Evolutionary conservation across 2,113 vertebrate species (phyloP).

Genomic region (Dolichotis patagonum): DNA sequence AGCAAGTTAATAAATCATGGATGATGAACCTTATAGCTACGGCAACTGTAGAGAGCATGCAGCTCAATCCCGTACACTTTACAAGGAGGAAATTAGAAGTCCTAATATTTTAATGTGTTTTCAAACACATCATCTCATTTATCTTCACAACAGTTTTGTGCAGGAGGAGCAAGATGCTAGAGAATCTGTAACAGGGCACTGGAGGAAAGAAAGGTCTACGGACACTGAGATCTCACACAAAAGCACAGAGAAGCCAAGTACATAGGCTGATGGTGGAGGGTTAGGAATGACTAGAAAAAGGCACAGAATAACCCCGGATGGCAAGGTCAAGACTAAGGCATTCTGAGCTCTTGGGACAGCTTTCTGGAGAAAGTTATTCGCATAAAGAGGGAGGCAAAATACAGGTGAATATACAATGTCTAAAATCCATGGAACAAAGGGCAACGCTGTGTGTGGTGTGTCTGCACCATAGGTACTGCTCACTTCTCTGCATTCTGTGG

Average conservation of each 20-base stretch:
- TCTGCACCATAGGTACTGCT: background rate
- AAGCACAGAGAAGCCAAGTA: background rate
- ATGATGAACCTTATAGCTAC: background rate
- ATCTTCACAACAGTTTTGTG: background rate
- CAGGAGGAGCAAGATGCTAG: background rate
- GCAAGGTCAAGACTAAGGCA: background rate
- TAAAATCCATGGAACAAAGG: background rate
- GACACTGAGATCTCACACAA: background rate
- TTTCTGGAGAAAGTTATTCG: background rate
- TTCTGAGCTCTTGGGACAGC: background rate
- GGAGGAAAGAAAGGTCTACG: background rate
- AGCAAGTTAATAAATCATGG: conserved; percentile 42
- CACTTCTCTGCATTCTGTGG: background rate
- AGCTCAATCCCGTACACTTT: background rate
- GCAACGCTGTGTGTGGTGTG: background rate
- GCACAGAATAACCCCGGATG: background rate
- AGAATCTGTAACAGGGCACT: background rate
- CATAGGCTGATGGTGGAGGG: background rate
- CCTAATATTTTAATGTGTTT: background rate
- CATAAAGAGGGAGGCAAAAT: background rate
- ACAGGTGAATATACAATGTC: background rate
- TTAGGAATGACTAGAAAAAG: background rate
- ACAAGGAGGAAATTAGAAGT: background rate
- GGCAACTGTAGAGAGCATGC: background rate
- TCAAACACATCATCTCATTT: background rate